A percentile compares a stretch with the other conserved stretches of the same genome.
These are phyloP conservation scores for Amphiduros pacificus DNA, from an alignment of 2,888 invertebrate genomes.

Conservation along the genomic window DNA sequence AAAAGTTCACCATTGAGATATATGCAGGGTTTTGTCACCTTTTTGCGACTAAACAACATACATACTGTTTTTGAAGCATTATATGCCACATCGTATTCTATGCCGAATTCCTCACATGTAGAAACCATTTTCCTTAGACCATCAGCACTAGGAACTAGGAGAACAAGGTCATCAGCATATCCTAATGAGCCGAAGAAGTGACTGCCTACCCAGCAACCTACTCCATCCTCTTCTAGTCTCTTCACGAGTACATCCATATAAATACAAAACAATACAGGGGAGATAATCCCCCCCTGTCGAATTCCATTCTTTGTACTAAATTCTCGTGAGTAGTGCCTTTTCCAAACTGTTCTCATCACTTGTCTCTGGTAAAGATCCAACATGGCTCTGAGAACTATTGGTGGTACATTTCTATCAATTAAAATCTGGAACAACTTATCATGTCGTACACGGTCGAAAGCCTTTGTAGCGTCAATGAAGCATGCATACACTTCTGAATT, in stretches of 20 bases:
- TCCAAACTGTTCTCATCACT: neutral
- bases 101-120: neutral
- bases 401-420: too few species aligned
- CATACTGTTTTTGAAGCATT: too few species aligned
- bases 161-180: neutral
- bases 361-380: constrained; percentile 1
- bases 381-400: neutral
- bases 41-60: too few species aligned
- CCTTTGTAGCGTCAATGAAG: neutral
- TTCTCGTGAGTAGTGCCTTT: neutral
- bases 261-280: neutral
- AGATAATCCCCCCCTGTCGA: neutral
- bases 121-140: neutral
- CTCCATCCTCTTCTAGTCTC: neutral
- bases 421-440: too few species aligned
- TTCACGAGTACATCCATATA: neutral
- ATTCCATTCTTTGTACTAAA: neutral
- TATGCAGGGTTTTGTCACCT: too few species aligned
- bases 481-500: neutral
- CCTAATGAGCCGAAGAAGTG: neutral
- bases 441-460: too few species aligned
- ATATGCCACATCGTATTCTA: too few species aligned
- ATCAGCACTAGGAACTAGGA: neutral
- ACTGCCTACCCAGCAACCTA: neutral
- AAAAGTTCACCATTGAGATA: too few species aligned